Conservation (phyloP, 2,888 invertebrate species). For the Drosophila imparisetae region DNA sequence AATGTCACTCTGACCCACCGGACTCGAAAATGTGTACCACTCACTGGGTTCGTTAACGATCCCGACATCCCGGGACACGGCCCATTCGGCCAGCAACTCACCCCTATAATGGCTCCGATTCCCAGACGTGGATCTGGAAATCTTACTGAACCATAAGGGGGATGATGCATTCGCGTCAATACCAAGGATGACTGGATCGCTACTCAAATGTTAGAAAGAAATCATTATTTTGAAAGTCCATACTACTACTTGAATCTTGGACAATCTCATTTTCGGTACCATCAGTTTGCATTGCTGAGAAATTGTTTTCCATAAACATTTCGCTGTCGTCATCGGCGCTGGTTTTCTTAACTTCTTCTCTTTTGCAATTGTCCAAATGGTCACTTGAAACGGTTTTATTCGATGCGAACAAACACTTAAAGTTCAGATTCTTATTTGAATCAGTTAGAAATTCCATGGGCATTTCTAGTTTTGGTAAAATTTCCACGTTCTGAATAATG, state of each 20-base stretch:
- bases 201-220: background rate
- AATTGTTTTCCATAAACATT: background rate
- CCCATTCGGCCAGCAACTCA: too few species aligned
- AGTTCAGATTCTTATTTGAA: background rate
- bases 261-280: background rate
- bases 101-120: too few species aligned
- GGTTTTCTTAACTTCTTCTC: background rate
- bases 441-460: background rate
- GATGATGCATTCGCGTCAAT: too few species aligned
- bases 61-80: too few species aligned
- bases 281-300: background rate
- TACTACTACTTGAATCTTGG: background rate
- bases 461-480: background rate
- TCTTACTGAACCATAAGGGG: too few species aligned
- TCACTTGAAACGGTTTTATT: background rate
- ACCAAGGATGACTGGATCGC: too few species aligned
- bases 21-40: too few species aligned
- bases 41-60: too few species aligned
- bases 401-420: background rate
- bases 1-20: too few species aligned
- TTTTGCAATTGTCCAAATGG: too few species aligned
- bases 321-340: background rate
- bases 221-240: background rate
- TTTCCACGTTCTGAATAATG: background rate
- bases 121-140: too few species aligned